phyloP scores from a whole-genome alignment of 2,888 invertebrate genomes.

The Nomada fabriciana region DNA sequence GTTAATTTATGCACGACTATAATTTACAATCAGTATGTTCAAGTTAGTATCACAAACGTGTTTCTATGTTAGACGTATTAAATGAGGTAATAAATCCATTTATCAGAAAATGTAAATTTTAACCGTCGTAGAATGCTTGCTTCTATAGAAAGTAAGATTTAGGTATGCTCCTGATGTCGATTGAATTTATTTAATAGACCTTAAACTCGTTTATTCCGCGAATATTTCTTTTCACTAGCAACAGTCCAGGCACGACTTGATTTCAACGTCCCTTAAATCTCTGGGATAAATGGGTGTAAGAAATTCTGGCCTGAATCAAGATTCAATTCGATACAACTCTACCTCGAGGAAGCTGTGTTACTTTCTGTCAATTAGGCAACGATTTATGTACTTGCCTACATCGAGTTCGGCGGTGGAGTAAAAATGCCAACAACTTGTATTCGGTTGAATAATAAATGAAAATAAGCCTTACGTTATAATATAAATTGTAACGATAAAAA shows the following conservation, averaged over 20 bases:
- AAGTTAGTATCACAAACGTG: too few relatives aligned
- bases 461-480: too few relatives aligned
- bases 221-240: constrained; percentile 5
- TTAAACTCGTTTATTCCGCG: neutral
- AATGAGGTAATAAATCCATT: neutral
- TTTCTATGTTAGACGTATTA: neutral
- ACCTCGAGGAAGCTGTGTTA: neutral
- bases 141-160: neutral
- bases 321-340: neutral
- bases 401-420: neutral
- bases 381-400: neutral
- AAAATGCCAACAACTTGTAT: neutral
- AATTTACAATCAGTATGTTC: neutral
- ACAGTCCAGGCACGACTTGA: neutral
- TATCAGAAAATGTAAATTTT: neutral
- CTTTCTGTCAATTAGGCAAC: constrained; percentile 8
- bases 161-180: neutral
- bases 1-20: neutral
- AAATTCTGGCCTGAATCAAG: neutral
- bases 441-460: neutral
- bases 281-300: neutral
- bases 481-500: too few relatives aligned
- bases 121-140: neutral
- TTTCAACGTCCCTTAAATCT: constrained; percentile 21
- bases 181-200: constrained; percentile 18